A percentile compares a stretch with the other conserved stretches of the same genome.
phyloP scores from a whole-genome alignment of 2,113 vertebrate species.

The Sinocyclocheilus rhinocerous region DNA sequence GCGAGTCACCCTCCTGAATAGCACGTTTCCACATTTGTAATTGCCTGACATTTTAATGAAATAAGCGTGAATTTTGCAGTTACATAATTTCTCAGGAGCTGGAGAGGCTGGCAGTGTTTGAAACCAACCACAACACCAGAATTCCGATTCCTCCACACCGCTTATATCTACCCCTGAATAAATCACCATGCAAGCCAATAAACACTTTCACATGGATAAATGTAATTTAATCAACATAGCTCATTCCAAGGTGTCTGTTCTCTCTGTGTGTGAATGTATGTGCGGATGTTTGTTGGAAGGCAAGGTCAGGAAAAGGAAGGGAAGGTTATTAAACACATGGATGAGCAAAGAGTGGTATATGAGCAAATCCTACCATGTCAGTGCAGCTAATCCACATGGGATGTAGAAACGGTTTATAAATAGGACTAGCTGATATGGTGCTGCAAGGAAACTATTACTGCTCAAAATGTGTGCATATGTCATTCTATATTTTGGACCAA shows the following conservation, averaged over 20 bases:
- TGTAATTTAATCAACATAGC: slow-evolving; percentile 54
- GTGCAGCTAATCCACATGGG: neutral
- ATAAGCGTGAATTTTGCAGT: slow-evolving; percentile 45
- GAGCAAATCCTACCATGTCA: neutral
- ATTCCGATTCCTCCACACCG: neutral
- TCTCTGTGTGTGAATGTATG: neutral
- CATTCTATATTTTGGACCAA: neutral
- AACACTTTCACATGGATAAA: slow-evolving; percentile 39
- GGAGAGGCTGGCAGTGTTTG: slow-evolving; percentile 1
- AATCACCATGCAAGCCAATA: slow-evolving; percentile 30
- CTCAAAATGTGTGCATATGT: neutral
- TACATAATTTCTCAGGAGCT: slow-evolving; percentile 44
- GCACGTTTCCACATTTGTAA: slow-evolving; percentile 43
- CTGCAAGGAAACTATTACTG: neutral
- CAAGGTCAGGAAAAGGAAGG: slow-evolving; percentile 19
- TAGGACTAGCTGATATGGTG: neutral
- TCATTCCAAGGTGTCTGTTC: slow-evolving; percentile 27
- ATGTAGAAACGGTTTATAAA: neutral
- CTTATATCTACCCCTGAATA: slow-evolving; percentile 9
- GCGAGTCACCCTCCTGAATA: neutral
- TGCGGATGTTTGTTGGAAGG: neutral
- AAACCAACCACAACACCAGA: slow-evolving; percentile 16
- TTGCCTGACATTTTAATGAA: slow-evolving; percentile 53
- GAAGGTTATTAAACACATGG: slow-evolving; percentile 30
- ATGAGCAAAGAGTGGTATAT: slow-evolving; percentile 1